Base-by-base conservation (phyloP, 2,113 vertebrate genomes). In the Callocephalon fimbriatum region DNA sequence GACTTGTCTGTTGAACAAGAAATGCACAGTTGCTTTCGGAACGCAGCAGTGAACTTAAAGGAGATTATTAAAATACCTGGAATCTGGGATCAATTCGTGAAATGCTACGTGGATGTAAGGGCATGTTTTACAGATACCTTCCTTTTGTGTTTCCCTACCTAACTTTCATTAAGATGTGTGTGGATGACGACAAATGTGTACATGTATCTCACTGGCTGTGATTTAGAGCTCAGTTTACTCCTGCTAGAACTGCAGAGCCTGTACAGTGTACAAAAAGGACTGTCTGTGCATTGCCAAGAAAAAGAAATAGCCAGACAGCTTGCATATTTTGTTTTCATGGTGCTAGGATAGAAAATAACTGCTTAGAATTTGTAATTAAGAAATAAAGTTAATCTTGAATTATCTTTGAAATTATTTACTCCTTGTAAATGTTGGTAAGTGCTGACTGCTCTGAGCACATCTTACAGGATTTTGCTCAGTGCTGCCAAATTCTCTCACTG, bases 31-130 rank as follows among this genome's bases (percentile, higher is more conserved):
- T 98, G 96, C 82, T 99, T 99, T 97, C 98, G 98, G 92, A 99
- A 99, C 79, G 99, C 99, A 15, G 98, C 98, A 20, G 67, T 98
- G 38, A 98, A 96, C 81, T 95, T 99, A 15, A 94, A 96, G 84
- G 98, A 99, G 14, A 98, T 99, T 86, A 91, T 99, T 79, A 97
- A 97, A 92, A 88, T 91, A 67, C 99, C 99, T 44, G 99, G 99
- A 25, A 94, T 99, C 61, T 99, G 99, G 99, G 99, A 99, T 86
- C 96, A 98, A 21, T 99, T 99, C 81, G 98, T 99, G 78, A 97
- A 98, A 25, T 97, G 98, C 97, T 99, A 99, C 3, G 97, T 99
- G 73, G 98, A 99, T 92, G 99, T 99, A 97, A 98, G 98, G 82
- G 3, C 44, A 5, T 58, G 12, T 47, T 95, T 93, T 89, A 86